Conservation (phyloP, 2,113 vertebrate species). For the Tachuris rubrigastra region DNA sequence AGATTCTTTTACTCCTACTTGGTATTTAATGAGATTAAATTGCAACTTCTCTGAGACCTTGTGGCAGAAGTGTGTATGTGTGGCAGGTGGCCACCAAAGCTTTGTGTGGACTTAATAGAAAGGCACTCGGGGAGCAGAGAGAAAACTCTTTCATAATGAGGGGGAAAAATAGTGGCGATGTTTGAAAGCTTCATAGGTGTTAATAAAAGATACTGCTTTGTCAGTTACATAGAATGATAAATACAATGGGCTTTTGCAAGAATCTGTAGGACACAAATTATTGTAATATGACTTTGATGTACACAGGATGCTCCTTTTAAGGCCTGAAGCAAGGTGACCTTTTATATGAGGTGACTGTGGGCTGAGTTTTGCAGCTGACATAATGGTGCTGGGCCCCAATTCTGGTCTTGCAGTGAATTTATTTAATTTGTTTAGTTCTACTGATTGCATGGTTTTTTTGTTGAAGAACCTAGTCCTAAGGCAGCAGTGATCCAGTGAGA, state of each 20-base stretch:
- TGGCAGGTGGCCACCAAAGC: conserved; percentile 52
- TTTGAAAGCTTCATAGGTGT: conserved; percentile 44
- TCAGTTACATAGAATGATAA: conserved; percentile 36
- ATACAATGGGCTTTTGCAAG: conserved; percentile 49
- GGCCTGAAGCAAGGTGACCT: neutral
- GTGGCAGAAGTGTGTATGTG: conserved; percentile 24
- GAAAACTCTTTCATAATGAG: conserved; percentile 55
- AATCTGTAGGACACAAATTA: conserved; percentile 10
- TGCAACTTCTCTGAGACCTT: conserved; percentile 23
- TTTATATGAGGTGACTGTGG: neutral
- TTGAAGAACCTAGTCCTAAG: neutral
- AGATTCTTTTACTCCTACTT: conserved; percentile 47
- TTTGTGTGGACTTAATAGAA: conserved; percentile 58
- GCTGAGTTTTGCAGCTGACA: neutral
- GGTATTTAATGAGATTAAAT: conserved; percentile 62
- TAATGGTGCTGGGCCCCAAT: neutral
- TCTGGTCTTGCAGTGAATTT: neutral
- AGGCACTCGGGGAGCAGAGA: neutral
- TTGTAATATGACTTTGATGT: conserved; percentile 6
- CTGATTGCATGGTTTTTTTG: neutral
- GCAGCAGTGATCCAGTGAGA: neutral
- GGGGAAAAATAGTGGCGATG: conserved; percentile 17
- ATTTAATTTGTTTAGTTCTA: neutral
- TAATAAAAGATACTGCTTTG: conserved; percentile 56
- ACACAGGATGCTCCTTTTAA: neutral